These are phyloP conservation scores for Lithophane semibrunnea DNA, from an alignment of 2,888 invertebrate species.

Conservation along the genomic window DNA sequence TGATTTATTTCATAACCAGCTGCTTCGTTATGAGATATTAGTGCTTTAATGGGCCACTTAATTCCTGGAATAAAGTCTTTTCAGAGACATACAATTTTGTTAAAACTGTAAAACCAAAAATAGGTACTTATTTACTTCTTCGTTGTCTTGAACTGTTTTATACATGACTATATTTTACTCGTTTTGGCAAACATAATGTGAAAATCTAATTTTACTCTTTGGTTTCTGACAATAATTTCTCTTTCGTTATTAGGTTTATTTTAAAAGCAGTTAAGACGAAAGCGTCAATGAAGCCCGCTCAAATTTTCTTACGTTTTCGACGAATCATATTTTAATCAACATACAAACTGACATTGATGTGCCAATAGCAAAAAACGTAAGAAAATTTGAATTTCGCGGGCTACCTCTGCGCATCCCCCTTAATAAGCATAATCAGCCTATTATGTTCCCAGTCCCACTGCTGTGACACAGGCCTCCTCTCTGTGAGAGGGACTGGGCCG, in stretches of 20 bases:
- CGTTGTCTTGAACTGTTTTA: not conserved
- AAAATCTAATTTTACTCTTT: not conserved
- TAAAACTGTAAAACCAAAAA: not conserved
- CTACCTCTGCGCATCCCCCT: no score
- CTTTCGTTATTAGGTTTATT: not conserved
- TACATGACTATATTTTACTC: not conserved
- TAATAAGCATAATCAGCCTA: not conserved
- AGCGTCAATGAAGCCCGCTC: no score
- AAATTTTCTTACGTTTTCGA: no score
- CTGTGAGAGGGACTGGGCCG: no score
- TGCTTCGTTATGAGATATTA: constrained; percentile 1
- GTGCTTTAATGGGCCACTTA: constrained; percentile 6
- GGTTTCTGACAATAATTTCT: not conserved
- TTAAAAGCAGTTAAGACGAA: not conserved
- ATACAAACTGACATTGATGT: no score
- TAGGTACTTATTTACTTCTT: not conserved
- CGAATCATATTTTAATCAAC: no score
- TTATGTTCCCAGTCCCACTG: no score
- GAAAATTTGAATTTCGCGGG: no score
- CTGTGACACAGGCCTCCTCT: no score
- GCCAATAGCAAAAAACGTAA: no score
- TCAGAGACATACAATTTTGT: not conserved
- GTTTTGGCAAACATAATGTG: not conserved
- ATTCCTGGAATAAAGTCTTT: not conserved
- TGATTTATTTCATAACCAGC: constrained; percentile 25